A percentile compares a stretch with the other conserved stretches of the same genome.
Conservation (phyloP, 2,797 vertebrate genomes). For the Scolopax bukidnonensis region DNA sequence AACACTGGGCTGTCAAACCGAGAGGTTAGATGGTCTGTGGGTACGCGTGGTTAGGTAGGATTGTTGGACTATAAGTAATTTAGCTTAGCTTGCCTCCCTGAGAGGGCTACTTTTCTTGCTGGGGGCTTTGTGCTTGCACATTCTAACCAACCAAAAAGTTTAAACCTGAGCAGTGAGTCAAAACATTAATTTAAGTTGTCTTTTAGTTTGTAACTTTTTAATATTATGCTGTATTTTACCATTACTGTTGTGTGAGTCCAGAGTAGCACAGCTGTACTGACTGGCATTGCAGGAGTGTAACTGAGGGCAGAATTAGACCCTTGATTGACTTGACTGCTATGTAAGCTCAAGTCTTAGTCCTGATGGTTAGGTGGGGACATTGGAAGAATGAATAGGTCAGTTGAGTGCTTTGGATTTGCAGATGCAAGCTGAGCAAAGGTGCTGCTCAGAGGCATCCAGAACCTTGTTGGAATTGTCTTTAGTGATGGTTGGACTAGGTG, state of each 20-base stretch:
- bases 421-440: background rate
- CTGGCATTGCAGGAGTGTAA: background rate
- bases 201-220: background rate
- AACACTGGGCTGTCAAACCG: background rate
- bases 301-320: background rate
- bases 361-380: background rate
- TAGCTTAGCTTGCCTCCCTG: slow-evolving; percentile 34
- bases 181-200: background rate
- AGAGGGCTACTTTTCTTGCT: background rate
- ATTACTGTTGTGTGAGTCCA: background rate
- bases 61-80: slow-evolving; percentile 63
- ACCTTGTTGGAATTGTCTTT: background rate
- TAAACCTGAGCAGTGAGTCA: background rate
- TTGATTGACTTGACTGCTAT: background rate
- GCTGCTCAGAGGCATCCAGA: background rate
- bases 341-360: background rate
- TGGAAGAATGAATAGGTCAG: background rate
- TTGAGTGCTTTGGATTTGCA: background rate
- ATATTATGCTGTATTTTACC: background rate
- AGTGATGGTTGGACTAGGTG: background rate
- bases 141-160: background rate
- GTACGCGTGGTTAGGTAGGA: background rate
- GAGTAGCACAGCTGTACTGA: background rate
- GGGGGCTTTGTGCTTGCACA: background rate
- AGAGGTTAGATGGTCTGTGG: background rate